phyloP scores from a whole-genome alignment of 2,888 invertebrate genomes.

The Rhingia rostrata region DNA sequence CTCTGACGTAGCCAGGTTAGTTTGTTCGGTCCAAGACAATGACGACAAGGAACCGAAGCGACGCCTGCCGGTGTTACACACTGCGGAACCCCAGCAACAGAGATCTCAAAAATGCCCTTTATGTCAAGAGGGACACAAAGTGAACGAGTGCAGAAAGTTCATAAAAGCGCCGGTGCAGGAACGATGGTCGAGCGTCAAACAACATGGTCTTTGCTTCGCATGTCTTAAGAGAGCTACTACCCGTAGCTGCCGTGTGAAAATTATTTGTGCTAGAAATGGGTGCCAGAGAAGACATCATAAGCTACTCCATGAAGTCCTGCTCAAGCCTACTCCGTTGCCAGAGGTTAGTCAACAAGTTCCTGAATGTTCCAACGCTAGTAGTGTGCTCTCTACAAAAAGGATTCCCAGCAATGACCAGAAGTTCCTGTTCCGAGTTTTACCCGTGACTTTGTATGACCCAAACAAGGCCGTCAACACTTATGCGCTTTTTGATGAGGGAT shows the following conservation, averaged over 20 bases:
- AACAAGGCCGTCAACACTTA: constrained; percentile 31
- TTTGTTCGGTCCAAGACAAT: constrained; percentile 48
- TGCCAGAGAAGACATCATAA: no score
- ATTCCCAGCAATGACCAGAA: no score
- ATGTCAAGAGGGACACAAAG: constrained; percentile 20
- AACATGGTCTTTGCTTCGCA: no score
- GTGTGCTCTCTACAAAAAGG: no score
- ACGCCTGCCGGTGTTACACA: constrained; percentile 22
- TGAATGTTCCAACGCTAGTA: no score
- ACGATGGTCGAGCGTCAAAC: constrained; percentile 10
- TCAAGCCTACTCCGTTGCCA: no score
- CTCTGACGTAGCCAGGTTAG: neutral
- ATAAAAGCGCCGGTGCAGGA: no score
- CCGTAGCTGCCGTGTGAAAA: constrained; percentile 12
- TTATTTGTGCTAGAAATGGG: neutral
- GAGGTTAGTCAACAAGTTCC: no score
- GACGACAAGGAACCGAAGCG: constrained; percentile 28
- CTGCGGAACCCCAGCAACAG: neutral
- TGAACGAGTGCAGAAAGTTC: no score
- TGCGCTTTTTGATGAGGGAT: constrained; percentile 62
- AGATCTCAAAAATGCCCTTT: constrained; percentile 26
- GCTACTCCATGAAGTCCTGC: no score
- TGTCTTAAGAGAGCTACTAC: constrained; percentile 10
- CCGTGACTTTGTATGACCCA: constrained; percentile 55
- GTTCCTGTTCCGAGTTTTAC: constrained; percentile 50